Evolutionary conservation across 2,113 vertebrate genomes (phyloP), one percentile per base, ranked within the genome.

Genomic region (Etheostoma cragini): DNA sequence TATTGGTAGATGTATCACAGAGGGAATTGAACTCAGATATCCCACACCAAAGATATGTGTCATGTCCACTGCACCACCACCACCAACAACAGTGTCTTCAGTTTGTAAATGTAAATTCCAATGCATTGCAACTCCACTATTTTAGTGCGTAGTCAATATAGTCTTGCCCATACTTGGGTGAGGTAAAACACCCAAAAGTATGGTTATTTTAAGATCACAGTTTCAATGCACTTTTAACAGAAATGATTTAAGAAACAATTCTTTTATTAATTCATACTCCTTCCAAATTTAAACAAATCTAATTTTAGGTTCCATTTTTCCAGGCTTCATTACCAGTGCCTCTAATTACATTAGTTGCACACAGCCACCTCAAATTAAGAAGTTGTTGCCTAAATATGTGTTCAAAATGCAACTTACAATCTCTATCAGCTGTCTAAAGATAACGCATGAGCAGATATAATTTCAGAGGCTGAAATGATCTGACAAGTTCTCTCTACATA

Each of bases 351-450:
- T 66, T 62, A 74, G 69, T 78, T 82, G 56, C 82, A 86, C 88
- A 87, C 69, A 87, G 81, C 66, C 87, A 83, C 80, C 77, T 88
- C 76, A 90, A 87, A 91, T 87, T 89, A 88, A 76, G 71, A 60
- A 78, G 87, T 90, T 92, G 61, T 88, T 79, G 52, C 83, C 83
- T 82, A 91, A 42, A 92, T 88, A 76, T 80, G 69, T 74, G 86
- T 89, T 76, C 87, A 91, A 92, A 84, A 88, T 66, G 54, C 57
- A 69, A 85, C 60, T 75, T 71, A 86, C 63, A 75, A 52, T 75
- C 60, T 49, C 57, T 45, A 77, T 52, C 24, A 81, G 78, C 16
- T 2, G 21, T 69, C 69, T 81, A 69, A 81, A 83, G 61, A 67
- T 88, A 82, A 87, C 53, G 46, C 50, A 77, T 69, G 6, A 7